Evolutionary conservation across 2,113 vertebrate species (phyloP), one percentile per base, ranked within the genome.

Genomic region (Misgurnus mizolepis): DNA sequence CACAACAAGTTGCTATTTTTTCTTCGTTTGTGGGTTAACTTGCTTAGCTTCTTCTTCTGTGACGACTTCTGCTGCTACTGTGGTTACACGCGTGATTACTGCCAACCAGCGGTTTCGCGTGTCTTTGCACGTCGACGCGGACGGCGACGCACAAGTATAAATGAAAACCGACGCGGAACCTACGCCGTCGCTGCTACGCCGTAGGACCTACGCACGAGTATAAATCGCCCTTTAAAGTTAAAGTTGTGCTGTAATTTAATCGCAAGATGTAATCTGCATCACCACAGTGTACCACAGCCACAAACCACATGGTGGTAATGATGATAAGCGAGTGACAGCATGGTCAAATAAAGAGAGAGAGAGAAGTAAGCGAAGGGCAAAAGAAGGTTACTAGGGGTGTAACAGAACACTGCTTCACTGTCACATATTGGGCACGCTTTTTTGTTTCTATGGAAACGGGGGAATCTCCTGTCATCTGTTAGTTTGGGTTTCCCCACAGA

Each of bases 341-440:
- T 27, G 9, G 61, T 41, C 5, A 34, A 64, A 47, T 40, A 17
- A 14, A 68, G 11, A 9, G 17, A 65, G 12, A 65, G 12, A 61
- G 39, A 47, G 73, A 49, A 39, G 17, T 67, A 39, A 70, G 12
- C n/a, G 14, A 40, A 75, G 7, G 49, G 34, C 39, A 66, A 67
- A 43, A 11, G 12, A 11, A 49, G 45, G 43, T 39, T 74, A 73
- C 12, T 11, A 56, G 56, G 76, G 76, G n/a, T 4, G 6, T 61
- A 72, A 62, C 75, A 9, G 27, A 72, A 43, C 78, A 72, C 61
- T 73, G 45, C 67, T 47, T 68, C 58, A 22, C 56, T 71, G 58
- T 62, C 67, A 71, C 27, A 50, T 14, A 53, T 8, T 65, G 12
- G 56, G 22, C 15, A 62, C 22, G 22, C 55, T 79, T 14, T 43